Evolutionary conservation across 2,888 invertebrate species (phyloP), one percentile per base, ranked within the genome.

Genomic region (Empis stercorea): DNA sequence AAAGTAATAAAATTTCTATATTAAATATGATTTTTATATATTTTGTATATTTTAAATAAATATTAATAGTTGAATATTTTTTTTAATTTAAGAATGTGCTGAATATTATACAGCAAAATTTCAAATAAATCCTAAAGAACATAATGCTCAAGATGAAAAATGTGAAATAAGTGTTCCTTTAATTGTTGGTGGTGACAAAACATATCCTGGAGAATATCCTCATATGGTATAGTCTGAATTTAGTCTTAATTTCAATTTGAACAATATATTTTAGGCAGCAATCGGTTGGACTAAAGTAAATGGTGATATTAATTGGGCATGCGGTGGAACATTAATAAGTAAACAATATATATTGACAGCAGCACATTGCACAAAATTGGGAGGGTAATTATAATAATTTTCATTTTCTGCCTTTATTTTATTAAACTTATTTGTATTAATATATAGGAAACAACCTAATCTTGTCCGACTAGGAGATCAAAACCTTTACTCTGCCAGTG

Each of bases 11-110:
- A 15, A 10, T 27, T 16, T 40, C n/a, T 30, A 15, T 30, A 2
- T n/a, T 20, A 17, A 30, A 13, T 9, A 37, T 20, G 16, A 34
- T 44, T n/a, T 32, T 44, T 39, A 17, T 15, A 4, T n/a, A 16
- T 7, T 30, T 48, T 47, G 1, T 36, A n/a, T n/a, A n/a, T n/a
- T n/a, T n/a, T n/a, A n/a, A n/a, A n/a, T n/a, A n/a, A n/a, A n/a
- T n/a, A n/a, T n/a, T n/a, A n/a, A n/a, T n/a, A n/a, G n/a, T n/a
- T n/a, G n/a, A n/a, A n/a, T n/a, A n/a, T n/a, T n/a, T n/a, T n/a
- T n/a, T n/a, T n/a, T n/a, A n/a, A n/a, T n/a, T n/a, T n/a, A n/a
- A 76, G 75, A 75, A 66, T 76, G 76, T 53, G 63, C 67, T 43
- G 73, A 76, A 57, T 76, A 75, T 56, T 66, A 69, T 48, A 65